Evolutionary conservation across 2,888 invertebrate genomes (phyloP), one percentile per base, ranked within the genome.

Genomic region (Nymphalis c-album): DNA sequence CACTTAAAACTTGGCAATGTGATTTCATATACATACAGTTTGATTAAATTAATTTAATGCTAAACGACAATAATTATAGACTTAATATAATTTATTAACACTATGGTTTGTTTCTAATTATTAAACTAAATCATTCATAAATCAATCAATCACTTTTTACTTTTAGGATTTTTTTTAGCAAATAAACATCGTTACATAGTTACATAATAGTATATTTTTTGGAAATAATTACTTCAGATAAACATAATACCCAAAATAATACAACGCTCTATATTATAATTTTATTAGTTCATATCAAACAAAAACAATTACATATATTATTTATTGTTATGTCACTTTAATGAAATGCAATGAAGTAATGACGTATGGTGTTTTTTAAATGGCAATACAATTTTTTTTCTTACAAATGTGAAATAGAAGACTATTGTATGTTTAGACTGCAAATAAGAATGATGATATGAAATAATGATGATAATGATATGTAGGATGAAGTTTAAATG

Each of bases 221-320:
- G 13, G 13, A 40, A 13, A 13, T 40, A 40, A 13, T 40, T 35
- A 35, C 0, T 35, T 13, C 40, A 40, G 13, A 40, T 4, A 40
- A 40, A 13, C 40, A 13, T 13, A 40, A 4, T 13, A 40, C 40
- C 4, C 4, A 40, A 40, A 40, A 40, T 50, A 51, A 55, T 17
- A 55, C 17, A 53, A 26, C 7, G 7, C 8, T n/a, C 2, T 53
- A 31, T 7, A 53, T 16, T n/a, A 55, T 31, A 26, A 6, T 55
- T 55, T 55, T 55, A 55, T 55, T 55, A 16, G 17, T 31, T 55
- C n/a, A 55, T 31, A 31, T 55, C 16, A 55, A 22, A 55, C 5
- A 17, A 31, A 53, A 55, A 55, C n/a, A 55, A 2, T 55, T 55
- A 55, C 53, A 31, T 7, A 55, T n/a, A 55, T 18, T 31, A 31